Base-by-base conservation (phyloP, 2,797 vertebrate genomes). In the Pampus argenteus region DNA sequence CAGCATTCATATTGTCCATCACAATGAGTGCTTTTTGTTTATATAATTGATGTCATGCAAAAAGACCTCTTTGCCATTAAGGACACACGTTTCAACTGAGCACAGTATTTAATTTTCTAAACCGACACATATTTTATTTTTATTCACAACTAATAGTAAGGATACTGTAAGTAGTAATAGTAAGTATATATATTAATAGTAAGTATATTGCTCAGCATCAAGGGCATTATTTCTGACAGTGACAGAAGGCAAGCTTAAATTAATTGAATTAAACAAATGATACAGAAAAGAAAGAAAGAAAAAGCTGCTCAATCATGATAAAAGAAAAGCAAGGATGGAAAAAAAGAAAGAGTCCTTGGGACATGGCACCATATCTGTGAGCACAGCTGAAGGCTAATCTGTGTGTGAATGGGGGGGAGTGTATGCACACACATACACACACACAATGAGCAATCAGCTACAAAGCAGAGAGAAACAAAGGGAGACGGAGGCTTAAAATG, bases 331-430 rank as follows among this genome's bases (percentile, higher is more conserved):
- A 49, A 5, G 26, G 42, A 44, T 36, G 20, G 36, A 15, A 47
- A 25, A 57, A 61, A 5, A 64, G 26, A 29, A 25, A 65, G 36
- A 68, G 47, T 50, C 66, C 67, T 68, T 42, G 48, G 58, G 75
- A 78, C 42, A 60, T 31, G 50, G 61, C 29, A 36, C 36, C 45
- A 44, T 76, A 56, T 78, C 67, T 74, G 34, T 66, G 54, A 74
- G 63, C 67, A 68, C 58, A 75, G 63, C 67, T 75, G 42, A 60
- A 17, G 61, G 66, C 70, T 29, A 60, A 38, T 38, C 44, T 22
- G 31, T 34, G 49, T 28, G 26, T 20, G 45, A 2, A 2, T 8
- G 40, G 40, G 40, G 40, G 40, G 6, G 38, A 17, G 38, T 18
- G 40, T 44, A 18, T 44, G 40, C 7, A 7, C 40, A 40, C 38